These are phyloP conservation scores for Ramphastos sulfuratus DNA, from an alignment of 2,113 vertebrate genomes.

Conservation along the genomic window DNA sequence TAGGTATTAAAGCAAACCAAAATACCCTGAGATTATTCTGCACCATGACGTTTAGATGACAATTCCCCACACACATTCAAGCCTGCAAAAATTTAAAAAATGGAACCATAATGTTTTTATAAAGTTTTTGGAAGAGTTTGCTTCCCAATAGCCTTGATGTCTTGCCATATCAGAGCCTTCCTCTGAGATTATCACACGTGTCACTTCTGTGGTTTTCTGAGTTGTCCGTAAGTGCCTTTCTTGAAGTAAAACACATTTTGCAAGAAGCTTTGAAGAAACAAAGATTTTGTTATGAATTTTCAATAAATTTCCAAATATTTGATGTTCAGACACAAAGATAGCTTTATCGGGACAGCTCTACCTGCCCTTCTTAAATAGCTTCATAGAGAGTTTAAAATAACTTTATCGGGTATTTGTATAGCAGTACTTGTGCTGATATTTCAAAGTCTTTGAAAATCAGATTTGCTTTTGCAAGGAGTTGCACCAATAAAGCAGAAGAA, in stretches of 20 bases:
- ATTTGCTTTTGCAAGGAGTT: neutral
- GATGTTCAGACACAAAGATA: rapidly evolving
- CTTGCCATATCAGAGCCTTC: neutral
- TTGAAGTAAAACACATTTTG: neutral
- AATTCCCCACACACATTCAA: rapidly evolving
- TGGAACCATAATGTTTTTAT: neutral
- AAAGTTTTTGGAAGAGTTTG: neutral
- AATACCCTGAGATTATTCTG: neutral
- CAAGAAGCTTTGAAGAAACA: neutral
- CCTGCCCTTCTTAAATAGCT: neutral
- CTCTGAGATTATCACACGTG: neutral
- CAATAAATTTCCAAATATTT: neutral
- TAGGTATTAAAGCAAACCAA: neutral
- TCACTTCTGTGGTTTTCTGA: neutral
- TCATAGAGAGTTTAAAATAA: neutral
- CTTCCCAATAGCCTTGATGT: rapidly evolving
- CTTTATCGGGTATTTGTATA: neutral
- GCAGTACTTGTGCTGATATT: neutral
- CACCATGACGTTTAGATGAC: rapidly evolving
- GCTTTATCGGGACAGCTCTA: neutral
- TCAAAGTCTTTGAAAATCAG: neutral
- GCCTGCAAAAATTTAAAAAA: neutral
- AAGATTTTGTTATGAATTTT: neutral
- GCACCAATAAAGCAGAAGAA: neutral
- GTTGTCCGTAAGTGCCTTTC: neutral